phyloP scores from a whole-genome alignment of 2,888 invertebrate species.

The Ferdinandea cuprea region DNA sequence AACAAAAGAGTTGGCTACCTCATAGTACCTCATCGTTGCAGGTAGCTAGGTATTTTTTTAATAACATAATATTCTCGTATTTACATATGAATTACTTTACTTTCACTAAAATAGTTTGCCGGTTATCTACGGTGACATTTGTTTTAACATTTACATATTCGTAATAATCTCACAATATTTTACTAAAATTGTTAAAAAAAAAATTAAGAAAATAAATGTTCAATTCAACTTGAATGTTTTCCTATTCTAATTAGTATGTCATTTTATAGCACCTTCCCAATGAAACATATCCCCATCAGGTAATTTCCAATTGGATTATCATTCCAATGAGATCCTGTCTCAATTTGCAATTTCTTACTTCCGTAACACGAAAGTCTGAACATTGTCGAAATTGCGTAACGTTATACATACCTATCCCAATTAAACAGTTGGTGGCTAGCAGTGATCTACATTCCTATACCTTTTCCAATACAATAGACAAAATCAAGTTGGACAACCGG shows the following conservation, averaged over 20 bases:
- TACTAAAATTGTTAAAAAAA: too few species aligned
- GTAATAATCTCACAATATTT: too few species aligned
- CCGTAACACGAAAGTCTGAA: not conserved
- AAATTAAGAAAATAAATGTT: too few species aligned
- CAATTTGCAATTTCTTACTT: slow-evolving; percentile 28
- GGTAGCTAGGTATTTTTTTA: too few species aligned
- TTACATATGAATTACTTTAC: too few species aligned
- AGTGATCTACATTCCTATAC: not conserved
- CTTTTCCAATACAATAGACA: slow-evolving; percentile 17
- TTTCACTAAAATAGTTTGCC: too few species aligned
- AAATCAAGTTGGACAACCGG: slow-evolving; percentile 55
- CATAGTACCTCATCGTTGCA: too few species aligned
- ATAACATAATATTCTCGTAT: too few species aligned
- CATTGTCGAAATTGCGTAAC: slow-evolving; percentile 3
- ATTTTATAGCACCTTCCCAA: slow-evolving; percentile 40
- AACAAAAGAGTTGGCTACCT: too few species aligned
- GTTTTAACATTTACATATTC: too few species aligned
- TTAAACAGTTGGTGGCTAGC: not conserved
- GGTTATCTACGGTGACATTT: too few species aligned
- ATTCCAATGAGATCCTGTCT: slow-evolving; percentile 18
- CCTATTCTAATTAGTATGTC: not conserved
- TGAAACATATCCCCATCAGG: not conserved
- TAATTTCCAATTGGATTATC: slow-evolving; percentile 9
- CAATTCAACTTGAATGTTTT: not conserved
- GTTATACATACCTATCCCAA: slow-evolving; percentile 4